Evolutionary conservation across 1,140 invertebrate species (phyloP), one percentile per base, ranked within the genome.

Genomic region (Heliothis subflexa): DNA sequence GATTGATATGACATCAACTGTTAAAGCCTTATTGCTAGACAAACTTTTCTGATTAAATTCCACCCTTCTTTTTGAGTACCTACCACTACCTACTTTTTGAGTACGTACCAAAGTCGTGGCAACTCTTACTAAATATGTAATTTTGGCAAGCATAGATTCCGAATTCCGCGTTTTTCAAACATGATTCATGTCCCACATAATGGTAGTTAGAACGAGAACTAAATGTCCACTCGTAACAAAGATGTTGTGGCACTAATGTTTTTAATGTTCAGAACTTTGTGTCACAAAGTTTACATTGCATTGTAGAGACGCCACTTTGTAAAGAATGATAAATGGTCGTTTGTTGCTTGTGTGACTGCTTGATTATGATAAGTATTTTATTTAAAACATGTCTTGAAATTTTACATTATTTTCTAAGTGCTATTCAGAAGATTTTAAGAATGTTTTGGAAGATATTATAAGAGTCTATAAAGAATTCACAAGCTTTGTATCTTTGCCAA

Each of bases 181-280:
- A 66, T 66, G 62, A 49, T 16, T 66, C 45, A 47, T 13, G 5
- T 40, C 33, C 33, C 5, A 28, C n/a, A 18, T 16, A 47, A 13
- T 66, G 11, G 47, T 66, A 16, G 40, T 16, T 66, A 18, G 13
- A 47, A 66, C n/a, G 49, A 18, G 13, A 47, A 66, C n/a, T 47
- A 45, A 45, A 45, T 66, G 16, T 66, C 10, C 18, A 14, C 62
- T 66, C 18, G 40, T 16, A 66, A 66, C 62, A 66, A 66, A 49
- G 62, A 66, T 49, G 45, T 11, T 49, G 45, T 25, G 40, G 47
- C 47, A 50, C 47, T 70, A 10, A 66, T 70, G 66, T 70, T 70
- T 70, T 28, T 70, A 52, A 70, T 70, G 25, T 70, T 47, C 40
- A n/a, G 49, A 70, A 70, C 49, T 50, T 25, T 50, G 66, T 70